Conservation (phyloP, 2,888 invertebrate species). For the Boloria selene region DNA sequence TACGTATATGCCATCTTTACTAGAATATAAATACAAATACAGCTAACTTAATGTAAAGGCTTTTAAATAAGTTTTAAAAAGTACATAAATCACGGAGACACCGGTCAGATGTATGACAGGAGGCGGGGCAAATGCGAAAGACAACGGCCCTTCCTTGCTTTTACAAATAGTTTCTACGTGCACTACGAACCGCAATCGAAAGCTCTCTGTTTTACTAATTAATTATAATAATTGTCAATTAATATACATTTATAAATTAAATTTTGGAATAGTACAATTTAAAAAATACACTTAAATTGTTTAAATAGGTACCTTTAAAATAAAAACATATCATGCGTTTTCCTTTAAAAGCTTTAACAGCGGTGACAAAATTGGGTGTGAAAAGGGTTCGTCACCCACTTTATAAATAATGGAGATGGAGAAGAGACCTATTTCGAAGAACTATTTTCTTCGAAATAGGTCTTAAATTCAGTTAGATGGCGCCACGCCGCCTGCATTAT, state of each 20-base stretch:
- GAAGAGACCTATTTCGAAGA: constrained; percentile 44
- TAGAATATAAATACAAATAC: neutral
- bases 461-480: constrained; percentile 47
- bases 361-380: constrained; percentile 9
- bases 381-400: constrained; percentile 8
- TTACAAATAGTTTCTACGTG: no score
- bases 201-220: no score
- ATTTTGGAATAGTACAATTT: no score
- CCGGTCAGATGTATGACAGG: constrained; percentile 13
- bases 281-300: neutral
- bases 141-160: constrained; percentile 2
- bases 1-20: no score
- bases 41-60: no score
- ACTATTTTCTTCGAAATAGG: no score
- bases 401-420: constrained; percentile 30
- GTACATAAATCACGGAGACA: constrained; percentile 18
- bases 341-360: constrained; percentile 1
- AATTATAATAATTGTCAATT: no score
- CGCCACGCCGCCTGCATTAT: constrained; percentile 50
- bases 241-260: no score
- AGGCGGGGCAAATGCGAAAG: constrained; percentile 24
- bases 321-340: neutral
- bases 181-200: no score
- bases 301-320: neutral
- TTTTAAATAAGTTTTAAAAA: neutral